Evolutionary conservation across 1,140 invertebrate genomes (phyloP).

Genomic region (Bombus sylvicola): DNA sequence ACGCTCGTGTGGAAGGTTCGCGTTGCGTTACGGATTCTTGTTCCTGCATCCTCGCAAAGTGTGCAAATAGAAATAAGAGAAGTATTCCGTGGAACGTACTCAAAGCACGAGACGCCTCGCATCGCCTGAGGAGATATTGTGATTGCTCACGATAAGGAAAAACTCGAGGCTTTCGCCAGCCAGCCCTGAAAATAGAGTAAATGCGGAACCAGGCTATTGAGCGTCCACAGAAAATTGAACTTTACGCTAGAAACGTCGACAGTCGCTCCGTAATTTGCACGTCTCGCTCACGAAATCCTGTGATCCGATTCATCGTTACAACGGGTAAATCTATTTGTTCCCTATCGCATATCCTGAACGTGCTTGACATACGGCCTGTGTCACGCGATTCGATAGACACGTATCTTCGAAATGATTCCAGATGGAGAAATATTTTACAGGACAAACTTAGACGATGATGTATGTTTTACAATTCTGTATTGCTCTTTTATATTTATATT

Average conservation of each 20-base stretch:
- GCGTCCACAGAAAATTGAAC: constrained; percentile 52
- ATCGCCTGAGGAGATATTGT: constrained; percentile 37
- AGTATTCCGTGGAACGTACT: constrained; percentile 11
- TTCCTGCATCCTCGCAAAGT: background rate
- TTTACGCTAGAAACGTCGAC: background rate
- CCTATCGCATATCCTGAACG: background rate
- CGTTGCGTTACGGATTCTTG: constrained; percentile 48
- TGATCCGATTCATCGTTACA: background rate
- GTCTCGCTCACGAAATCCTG: background rate
- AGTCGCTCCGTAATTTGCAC: constrained; percentile 8
- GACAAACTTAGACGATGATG: too few species aligned
- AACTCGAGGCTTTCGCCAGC: constrained; percentile 24
- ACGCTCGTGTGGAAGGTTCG: background rate
- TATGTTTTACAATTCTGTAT: too few species aligned
- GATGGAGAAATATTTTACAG: background rate
- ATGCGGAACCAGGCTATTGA: constrained; percentile 14
- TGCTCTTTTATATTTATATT: too few species aligned
- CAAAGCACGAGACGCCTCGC: background rate
- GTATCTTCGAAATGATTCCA: background rate
- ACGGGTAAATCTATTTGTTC: background rate
- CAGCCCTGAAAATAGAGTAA: constrained; percentile 25
- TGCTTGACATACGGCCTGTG: background rate
- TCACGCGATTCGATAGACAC: too few species aligned
- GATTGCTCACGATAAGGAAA: constrained; percentile 51
- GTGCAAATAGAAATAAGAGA: constrained; percentile 50